These are phyloP conservation scores for Tethya wilhelma DNA, from an alignment of 37 sponge, comb jelly and placozoan genomes.

Conservation along the genomic window DNA sequence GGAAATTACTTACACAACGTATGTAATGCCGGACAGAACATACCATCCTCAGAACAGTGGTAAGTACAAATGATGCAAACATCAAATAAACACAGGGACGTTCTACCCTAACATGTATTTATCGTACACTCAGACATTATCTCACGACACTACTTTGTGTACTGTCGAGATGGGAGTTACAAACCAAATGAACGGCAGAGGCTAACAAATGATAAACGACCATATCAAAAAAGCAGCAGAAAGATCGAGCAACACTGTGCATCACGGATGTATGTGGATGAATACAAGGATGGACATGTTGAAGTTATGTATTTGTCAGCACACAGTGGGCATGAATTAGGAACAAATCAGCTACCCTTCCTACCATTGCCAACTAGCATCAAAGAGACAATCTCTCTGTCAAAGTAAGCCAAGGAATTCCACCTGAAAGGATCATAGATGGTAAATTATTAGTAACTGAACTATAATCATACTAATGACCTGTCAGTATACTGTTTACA, in stretches of 20 bases:
- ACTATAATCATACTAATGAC: too few species aligned
- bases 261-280: neutral
- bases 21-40: neutral
- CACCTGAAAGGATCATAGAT: neutral
- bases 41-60: neutral
- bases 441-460: neutral
- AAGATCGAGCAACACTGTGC: neutral
- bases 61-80: neutral
- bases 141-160: neutral
- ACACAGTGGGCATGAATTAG: neutral
- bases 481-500: too few species aligned
- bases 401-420: neutral
- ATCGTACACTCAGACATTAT: neutral
- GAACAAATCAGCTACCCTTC: neutral
- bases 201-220: neutral
- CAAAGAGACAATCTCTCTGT: neutral
- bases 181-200: neutral
- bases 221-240: neutral
- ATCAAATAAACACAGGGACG: neutral
- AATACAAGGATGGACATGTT: neutral
- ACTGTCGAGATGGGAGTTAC: neutral
- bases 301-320: neutral
- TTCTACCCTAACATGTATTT: neutral
- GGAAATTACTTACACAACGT: neutral
- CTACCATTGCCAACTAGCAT: neutral